A percentile compares a stretch with the other conserved stretches of the same genome.
Conservation (phyloP, 2,888 invertebrate genomes). For the Drosophila robusta region DNA sequence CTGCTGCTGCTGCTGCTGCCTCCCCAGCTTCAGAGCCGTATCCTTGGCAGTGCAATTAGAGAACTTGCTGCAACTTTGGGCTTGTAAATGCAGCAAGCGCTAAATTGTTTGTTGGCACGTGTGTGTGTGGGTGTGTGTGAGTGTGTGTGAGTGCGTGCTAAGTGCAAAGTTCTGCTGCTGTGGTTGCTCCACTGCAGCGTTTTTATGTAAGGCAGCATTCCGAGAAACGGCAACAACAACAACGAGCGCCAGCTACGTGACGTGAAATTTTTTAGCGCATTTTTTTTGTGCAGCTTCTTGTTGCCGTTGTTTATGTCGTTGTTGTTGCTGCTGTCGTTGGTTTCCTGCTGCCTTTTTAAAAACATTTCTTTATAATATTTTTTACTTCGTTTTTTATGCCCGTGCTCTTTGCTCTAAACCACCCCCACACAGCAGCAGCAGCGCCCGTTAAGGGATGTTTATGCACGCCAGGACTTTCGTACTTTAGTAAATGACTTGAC, state of each 20-base stretch:
- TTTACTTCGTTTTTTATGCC: slow-evolving; percentile 44
- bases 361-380: slow-evolving; percentile 74
- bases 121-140: slow-evolving; percentile 26
- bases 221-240: slow-evolving; percentile 32
- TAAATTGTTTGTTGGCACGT: slow-evolving; percentile 73
- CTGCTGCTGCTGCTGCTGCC: slow-evolving; percentile 30
- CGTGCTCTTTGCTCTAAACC: slow-evolving; percentile 61
- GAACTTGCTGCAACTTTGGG: slow-evolving; percentile 67
- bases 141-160: slow-evolving; percentile 53
- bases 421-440: slow-evolving; percentile 58
- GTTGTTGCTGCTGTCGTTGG: slow-evolving; percentile 42
- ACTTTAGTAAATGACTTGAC: slow-evolving; percentile 80
- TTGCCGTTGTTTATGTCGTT: slow-evolving; percentile 14
- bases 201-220: slow-evolving; percentile 56
- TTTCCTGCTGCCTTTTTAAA: slow-evolving; percentile 56
- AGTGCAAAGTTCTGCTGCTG: slow-evolving; percentile 78
- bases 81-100: slow-evolving; percentile 65
- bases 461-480: slow-evolving; percentile 71
- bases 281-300: slow-evolving; percentile 71
- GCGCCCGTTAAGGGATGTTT: slow-evolving; percentile 64
- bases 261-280: slow-evolving; percentile 77
- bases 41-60: slow-evolving; percentile 64
- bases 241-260: slow-evolving; percentile 63
- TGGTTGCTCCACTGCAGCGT: slow-evolving; percentile 40
- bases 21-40: slow-evolving; percentile 18